phyloP scores from a whole-genome alignment of 1,140 invertebrate genomes.

The Heliconius hermathena region DNA sequence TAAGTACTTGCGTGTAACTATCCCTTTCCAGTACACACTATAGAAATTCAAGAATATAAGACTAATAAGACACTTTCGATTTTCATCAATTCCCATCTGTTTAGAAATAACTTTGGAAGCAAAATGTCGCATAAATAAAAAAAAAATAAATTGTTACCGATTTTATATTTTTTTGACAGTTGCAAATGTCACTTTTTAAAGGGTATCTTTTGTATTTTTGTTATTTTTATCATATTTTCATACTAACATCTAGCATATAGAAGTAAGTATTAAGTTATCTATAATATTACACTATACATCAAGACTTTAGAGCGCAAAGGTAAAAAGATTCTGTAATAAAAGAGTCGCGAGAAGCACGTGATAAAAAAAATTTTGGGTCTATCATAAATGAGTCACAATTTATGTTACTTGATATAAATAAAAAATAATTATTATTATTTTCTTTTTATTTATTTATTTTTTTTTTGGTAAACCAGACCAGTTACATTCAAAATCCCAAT shows the following conservation, averaged over 20 bases:
- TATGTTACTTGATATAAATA: too few species aligned
- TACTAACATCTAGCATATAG: constrained; percentile 7
- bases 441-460: too few species aligned
- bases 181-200: background rate
- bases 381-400: too few species aligned
- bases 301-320: background rate
- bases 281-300: constrained; percentile 3
- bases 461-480: too few species aligned
- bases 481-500: too few species aligned
- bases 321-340: background rate
- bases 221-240: background rate
- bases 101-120: constrained; percentile 5
- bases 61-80: constrained; percentile 51
- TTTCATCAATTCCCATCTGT: constrained; percentile 18
- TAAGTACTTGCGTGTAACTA: constrained; percentile 23
- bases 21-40: constrained; percentile 25
- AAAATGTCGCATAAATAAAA: background rate
- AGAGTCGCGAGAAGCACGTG: background rate
- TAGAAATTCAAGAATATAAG: constrained; percentile 34
- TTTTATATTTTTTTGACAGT: background rate
- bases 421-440: too few species aligned
- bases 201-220: background rate
- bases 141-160: background rate
- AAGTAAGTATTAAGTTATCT: constrained; percentile 1
- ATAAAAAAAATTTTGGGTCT: too few species aligned